Percentiles rank a stretch among this genome's conserved stretches.
Evolutionary conservation across 2,888 invertebrate species (phyloP).

Genomic region (Hemithea aestivaria): DNA sequence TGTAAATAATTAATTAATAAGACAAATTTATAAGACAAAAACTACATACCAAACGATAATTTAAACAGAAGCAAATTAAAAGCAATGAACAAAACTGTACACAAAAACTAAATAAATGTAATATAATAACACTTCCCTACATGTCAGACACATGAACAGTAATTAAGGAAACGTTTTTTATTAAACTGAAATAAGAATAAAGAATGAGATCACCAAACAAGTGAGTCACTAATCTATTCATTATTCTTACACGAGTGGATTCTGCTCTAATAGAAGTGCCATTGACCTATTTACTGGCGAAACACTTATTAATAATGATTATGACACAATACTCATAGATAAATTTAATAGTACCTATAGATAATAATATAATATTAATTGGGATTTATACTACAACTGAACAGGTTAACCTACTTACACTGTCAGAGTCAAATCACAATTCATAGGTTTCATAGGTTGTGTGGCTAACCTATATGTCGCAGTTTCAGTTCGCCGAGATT

Average conservation of each 20-base stretch:
- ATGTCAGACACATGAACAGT: not conserved
- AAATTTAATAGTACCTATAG: too few species aligned
- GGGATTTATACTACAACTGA: too few species aligned
- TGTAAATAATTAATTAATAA: too few species aligned
- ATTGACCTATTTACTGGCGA: slow-evolving; percentile 53
- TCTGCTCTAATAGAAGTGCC: slow-evolving; percentile 47
- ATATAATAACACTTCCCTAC: slow-evolving; percentile 1
- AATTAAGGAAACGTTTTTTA: slow-evolving; percentile 38
- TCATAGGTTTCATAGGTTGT: too few species aligned
- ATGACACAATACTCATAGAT: too few species aligned
- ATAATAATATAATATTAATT: too few species aligned
- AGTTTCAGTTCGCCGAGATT: too few species aligned
- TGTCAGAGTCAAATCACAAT: too few species aligned
- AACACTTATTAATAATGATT: not conserved
- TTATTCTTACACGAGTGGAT: slow-evolving; percentile 39
- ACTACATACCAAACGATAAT: not conserved
- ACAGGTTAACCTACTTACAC: too few species aligned
- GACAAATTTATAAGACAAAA: too few species aligned
- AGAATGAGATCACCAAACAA: slow-evolving; percentile 48
- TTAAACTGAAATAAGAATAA: slow-evolving; percentile 23
- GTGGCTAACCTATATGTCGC: too few species aligned
- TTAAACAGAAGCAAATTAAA: not conserved
- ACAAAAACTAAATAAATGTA: not conserved
- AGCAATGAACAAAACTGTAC: not conserved
- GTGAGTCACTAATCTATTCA: slow-evolving; percentile 54